phyloP scores from a whole-genome alignment of 1,140 invertebrate species.

The Probaryconus sp. region DNA sequence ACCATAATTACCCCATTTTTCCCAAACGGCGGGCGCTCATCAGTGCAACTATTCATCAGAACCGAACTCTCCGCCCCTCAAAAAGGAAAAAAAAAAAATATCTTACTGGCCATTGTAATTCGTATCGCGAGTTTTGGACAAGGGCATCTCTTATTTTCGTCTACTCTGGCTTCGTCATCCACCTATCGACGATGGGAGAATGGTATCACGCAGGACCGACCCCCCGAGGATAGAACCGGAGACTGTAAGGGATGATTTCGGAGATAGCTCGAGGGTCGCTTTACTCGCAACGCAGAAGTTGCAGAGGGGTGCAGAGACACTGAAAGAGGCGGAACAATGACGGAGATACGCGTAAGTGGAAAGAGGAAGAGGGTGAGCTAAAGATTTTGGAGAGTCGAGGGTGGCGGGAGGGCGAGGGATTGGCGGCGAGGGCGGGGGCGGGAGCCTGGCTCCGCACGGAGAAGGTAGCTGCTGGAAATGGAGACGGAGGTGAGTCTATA shows the following conservation, averaged over 20 bases:
- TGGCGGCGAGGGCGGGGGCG: constrained; percentile 63
- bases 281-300: constrained; percentile 67
- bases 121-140: constrained; percentile 62
- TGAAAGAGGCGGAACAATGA: constrained; percentile 48
- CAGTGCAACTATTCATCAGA: constrained; percentile 31
- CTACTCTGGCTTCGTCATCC: constrained; percentile 59
- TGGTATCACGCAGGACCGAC: constrained; percentile 64
- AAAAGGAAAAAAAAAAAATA: constrained; percentile 16
- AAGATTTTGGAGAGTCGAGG: constrained; percentile 53
- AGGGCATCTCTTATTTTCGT: constrained; percentile 74
- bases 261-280: constrained; percentile 78
- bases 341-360: constrained; percentile 45
- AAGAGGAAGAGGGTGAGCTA: constrained; percentile 27
- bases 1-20: constrained; percentile 49
- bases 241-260: constrained; percentile 78
- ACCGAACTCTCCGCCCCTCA: constrained; percentile 6
- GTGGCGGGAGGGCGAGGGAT: constrained; percentile 65
- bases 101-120: constrained; percentile 57
- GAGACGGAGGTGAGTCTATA: constrained; percentile 76
- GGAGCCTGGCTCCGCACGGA: no score
- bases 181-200: constrained; percentile 46
- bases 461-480: constrained; percentile 54
- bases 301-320: constrained; percentile 44
- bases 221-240: constrained; percentile 71
- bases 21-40: constrained; percentile 36